Conservation (phyloP, 1,140 invertebrate genomes). For the Pentalonia nigronervosa region DNA sequence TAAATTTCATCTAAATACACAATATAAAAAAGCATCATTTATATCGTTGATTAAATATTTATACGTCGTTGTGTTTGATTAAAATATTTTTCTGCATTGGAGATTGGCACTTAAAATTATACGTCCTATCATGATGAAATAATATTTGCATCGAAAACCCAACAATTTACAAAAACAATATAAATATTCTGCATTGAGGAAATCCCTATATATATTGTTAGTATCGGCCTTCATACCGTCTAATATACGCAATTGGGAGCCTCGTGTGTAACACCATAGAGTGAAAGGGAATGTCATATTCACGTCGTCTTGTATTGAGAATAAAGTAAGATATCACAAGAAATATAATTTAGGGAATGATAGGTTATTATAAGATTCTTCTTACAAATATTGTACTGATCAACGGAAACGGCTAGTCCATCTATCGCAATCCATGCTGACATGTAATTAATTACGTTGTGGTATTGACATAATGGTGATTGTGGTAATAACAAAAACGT, state of each 20-base stretch:
- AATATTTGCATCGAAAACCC: background rate
- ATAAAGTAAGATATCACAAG: background rate
- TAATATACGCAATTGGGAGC: background rate
- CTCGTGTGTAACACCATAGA: background rate
- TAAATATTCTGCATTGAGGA: background rate
- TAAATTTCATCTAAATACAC: background rate
- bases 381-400: background rate
- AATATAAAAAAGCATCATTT: background rate
- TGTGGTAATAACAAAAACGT: background rate
- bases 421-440: background rate
- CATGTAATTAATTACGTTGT: background rate
- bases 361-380: background rate
- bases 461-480: background rate
- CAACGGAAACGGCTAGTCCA: too few species aligned
- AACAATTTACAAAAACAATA: background rate
- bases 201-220: background rate
- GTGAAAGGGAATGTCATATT: background rate
- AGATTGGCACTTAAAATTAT: too few species aligned
- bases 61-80: background rate
- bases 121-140: background rate
- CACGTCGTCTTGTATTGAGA: background rate
- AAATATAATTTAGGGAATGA: too few species aligned
- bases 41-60: background rate
- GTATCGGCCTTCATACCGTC: background rate
- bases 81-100: background rate